Evolutionary conservation across 1,140 invertebrate genomes (phyloP), one percentile per base, ranked within the genome.

Genomic region (Bombus consobrinus): DNA sequence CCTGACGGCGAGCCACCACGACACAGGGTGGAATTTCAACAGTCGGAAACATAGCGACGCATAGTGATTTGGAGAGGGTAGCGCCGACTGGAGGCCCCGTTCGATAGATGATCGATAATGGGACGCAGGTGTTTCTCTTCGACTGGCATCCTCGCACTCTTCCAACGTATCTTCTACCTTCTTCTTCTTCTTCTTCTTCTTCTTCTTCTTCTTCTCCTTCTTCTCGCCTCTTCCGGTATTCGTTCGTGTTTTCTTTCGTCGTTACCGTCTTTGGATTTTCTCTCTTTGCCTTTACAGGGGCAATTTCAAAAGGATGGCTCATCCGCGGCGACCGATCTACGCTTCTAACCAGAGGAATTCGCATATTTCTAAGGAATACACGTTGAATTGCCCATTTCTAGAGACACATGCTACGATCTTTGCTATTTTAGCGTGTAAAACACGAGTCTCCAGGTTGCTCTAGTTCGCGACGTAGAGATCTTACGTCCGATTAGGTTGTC

Each of bases 31-130:
- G 90, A 87, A 93, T 92, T 91, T 83, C 91, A 94, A 94, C 93
- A 92, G 91, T 93, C 93, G 87, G 87, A 91, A 93, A 89, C 88
- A 85, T 89, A 91, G 88, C 85, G 86, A 85, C 81, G 43, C 73
- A 84, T 79, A 89, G 88, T 88, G 92, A 91, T 93, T 90, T 91
- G 77, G 81, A 81, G 81, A 81, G 85, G 77, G 88, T 81, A 85
- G 77, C 66, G 59, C 12, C 59, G 66, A 83, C 34, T 64, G 79
- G 73, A 80, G 73, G 73, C 86, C 90, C 82, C 78, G 88, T 92
- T 93, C 92, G 92, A 94, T 94, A 91, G 90, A 88, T 89, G 89
- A 92, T 93, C 89, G 91, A 91, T 94, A 94, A 94, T 94, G 89
- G 93, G 91, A 87, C 90, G 94, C 94, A 94, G 94, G 92, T 94